Conservation (phyloP, 2,113 vertebrate genomes). For the Dromas ardeola region DNA sequence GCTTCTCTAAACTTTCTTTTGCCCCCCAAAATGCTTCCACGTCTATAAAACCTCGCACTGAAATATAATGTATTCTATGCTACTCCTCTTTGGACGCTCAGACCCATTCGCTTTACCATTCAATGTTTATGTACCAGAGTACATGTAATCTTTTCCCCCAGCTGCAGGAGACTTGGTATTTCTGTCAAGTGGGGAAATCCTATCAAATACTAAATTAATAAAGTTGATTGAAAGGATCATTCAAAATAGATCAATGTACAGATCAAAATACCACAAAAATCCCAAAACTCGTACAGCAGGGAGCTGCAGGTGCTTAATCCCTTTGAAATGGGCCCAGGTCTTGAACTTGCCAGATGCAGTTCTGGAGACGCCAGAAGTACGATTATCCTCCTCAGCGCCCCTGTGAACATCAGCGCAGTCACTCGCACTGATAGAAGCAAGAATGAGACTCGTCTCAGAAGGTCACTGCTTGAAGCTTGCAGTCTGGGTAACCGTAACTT, state of each 20-base stretch:
- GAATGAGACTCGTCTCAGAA: not conserved
- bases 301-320: not conserved
- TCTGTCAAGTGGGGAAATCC: not conserved
- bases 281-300: not conserved
- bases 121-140: not conserved
- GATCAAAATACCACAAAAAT: not conserved
- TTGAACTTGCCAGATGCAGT: not conserved
- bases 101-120: not conserved
- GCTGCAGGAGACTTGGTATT: not conserved
- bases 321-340: not conserved
- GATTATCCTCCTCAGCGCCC: rapidly evolving
- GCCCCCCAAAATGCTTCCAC: not conserved
- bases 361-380: not conserved
- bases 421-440: rapidly evolving
- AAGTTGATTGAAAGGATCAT: not conserved
- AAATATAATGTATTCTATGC: not conserved
- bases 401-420: not conserved
- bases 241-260: not conserved
- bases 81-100: not conserved
- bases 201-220: not conserved
- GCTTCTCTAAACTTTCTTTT: not conserved
- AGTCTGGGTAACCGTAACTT: not conserved
- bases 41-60: not conserved
- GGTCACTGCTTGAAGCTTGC: not conserved
- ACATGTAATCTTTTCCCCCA: not conserved